Evolutionary conservation across 1,140 invertebrate genomes (phyloP), one percentile per base, ranked within the genome.

Genomic region (Cydia splendana): DNA sequence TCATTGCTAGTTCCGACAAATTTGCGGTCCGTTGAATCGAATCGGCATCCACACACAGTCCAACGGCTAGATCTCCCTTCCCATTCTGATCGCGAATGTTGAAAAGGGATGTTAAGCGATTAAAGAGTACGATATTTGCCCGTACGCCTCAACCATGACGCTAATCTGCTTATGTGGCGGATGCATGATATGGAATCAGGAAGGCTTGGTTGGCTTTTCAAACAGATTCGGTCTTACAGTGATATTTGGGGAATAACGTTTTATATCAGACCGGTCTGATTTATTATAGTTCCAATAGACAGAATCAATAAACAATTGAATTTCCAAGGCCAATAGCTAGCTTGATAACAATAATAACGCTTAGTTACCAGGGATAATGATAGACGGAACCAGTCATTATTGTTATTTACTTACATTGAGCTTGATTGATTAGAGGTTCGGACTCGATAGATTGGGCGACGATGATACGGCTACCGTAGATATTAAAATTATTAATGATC

Each of bases 1-100:
- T 87, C 87, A 87, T 83, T 87, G 85, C 80, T 85, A 87, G 82
- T 89, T 88, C 85, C 87, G 85, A 88, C 88, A 90, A 90, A 90
- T 91, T 91, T 91, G 89, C 87, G 88, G 89, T 87, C 84, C 79
- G 85, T 83, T 85, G 82, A 84, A 77, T 84, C 82, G 79, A 81
- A 76, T 79, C 79, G 78, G 78, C 79, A 18, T 69, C 5, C 15
- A 82, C 77, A n/a, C 45, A 48, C 4, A 48, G 76, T 77, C 79
- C 67, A 69, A 18, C 76, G 77, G 78, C 78, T 76, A 78, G 53
- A 77, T 77, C 77, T 79, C 74, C 76, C 34, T 12, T 83, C 79
- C 57, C 76, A 13, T 71, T 80, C 78, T 1, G 28, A 53, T 69
- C 13, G 65, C 62, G 42, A 15, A 12, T 15, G 75, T 15, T 30